Conservation (phyloP, 2,888 invertebrate genomes). For the Metellina segmentata region DNA sequence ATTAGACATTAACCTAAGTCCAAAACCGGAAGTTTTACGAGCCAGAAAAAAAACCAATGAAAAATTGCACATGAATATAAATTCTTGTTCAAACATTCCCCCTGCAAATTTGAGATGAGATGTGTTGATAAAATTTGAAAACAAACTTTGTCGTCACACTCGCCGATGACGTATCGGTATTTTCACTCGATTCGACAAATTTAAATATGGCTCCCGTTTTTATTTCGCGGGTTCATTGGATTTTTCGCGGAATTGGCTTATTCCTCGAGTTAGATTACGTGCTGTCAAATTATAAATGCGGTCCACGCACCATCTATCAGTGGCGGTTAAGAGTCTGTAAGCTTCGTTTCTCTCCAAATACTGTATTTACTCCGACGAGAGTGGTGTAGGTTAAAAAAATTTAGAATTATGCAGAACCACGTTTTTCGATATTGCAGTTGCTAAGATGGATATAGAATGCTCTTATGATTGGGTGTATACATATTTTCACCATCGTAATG, state of each 20-base stretch:
- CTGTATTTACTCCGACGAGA: neutral
- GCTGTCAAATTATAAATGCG: neutral
- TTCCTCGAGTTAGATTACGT: neutral
- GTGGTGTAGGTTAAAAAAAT: neutral
- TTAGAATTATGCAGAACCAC: neutral
- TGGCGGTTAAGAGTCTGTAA: neutral
- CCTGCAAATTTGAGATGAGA: slow-evolving; percentile 29
- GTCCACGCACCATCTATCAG: neutral
- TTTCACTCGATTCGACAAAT: slow-evolving; percentile 34
- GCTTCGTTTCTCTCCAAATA: no score
- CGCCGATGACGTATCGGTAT: slow-evolving; percentile 42
- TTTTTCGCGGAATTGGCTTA: neutral
- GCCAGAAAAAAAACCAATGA: slow-evolving; percentile 24
- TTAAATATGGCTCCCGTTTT: neutral
- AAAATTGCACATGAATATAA: slow-evolving; percentile 47
- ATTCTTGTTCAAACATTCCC: slow-evolving; percentile 57
- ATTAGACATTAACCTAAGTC: slow-evolving; percentile 67
- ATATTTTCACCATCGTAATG: no score
- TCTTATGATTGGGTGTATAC: no score
- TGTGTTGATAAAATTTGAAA: slow-evolving; percentile 49
- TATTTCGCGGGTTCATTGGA: neutral
- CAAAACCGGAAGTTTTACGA: slow-evolving; percentile 43
- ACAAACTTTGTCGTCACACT: slow-evolving; percentile 20
- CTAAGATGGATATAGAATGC: neutral
- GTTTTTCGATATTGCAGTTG: neutral